phyloP scores from a whole-genome alignment of 2,888 invertebrate genomes.

The Lampropteryx suffumata region DNA sequence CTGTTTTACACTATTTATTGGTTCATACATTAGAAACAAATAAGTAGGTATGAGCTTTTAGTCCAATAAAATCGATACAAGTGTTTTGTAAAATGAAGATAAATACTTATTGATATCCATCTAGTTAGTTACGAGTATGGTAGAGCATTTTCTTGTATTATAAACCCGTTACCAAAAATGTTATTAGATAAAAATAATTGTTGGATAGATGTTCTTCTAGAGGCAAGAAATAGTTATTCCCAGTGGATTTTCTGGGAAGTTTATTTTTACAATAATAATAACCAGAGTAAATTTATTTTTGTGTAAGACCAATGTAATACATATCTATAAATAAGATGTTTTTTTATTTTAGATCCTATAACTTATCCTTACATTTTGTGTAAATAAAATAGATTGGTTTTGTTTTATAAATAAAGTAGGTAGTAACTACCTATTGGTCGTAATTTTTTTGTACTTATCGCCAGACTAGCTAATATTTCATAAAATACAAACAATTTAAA shows the following conservation, averaged over 20 bases:
- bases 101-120: slow-evolving; percentile 18
- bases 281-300: slow-evolving; percentile 77
- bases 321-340: slow-evolving; percentile 58
- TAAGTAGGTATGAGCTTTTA: slow-evolving; percentile 56
- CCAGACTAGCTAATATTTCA: too few species aligned
- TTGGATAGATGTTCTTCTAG: slow-evolving; percentile 66
- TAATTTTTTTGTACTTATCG: too few species aligned
- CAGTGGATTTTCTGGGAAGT: slow-evolving; percentile 63
- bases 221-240: slow-evolving; percentile 76
- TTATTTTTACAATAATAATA: slow-evolving; percentile 74
- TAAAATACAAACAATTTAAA: too few species aligned
- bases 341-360: slow-evolving; percentile 6
- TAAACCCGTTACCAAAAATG: slow-evolving; percentile 78
- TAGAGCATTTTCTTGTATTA: slow-evolving; percentile 57
- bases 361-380: too few species aligned
- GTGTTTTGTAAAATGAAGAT: slow-evolving; percentile 27
- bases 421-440: too few species aligned
- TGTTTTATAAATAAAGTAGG: too few species aligned
- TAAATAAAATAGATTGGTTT: too few species aligned
- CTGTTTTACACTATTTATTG: too few species aligned
- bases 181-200: slow-evolving; percentile 66
- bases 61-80: too few species aligned
- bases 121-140: slow-evolving; percentile 31
- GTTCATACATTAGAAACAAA: slow-evolving; percentile 37
- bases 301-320: slow-evolving; percentile 80